These are phyloP conservation scores for Cydia fagiglandana DNA, from an alignment of 1,140 invertebrate species.

Conservation along the genomic window DNA sequence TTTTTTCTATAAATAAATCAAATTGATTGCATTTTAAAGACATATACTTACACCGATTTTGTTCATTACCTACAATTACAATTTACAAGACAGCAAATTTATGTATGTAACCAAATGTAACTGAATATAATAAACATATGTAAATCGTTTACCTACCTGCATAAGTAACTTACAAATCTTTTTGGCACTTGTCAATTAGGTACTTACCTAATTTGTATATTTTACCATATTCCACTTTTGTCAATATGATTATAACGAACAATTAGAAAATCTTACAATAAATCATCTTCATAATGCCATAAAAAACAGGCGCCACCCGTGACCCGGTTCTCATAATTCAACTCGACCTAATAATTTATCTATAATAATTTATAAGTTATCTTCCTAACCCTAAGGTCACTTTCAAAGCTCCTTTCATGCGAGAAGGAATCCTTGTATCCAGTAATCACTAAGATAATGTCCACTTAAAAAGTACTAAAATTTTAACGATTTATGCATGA, in stretches of 20 bases:
- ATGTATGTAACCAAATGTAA: too few species aligned
- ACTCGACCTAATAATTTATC: constrained; percentile 45
- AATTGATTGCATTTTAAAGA: background rate
- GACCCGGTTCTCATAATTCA: constrained; percentile 54
- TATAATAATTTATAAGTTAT: constrained; percentile 50
- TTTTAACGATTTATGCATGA: constrained; percentile 58
- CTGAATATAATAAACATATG: too few species aligned
- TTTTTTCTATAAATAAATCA: background rate
- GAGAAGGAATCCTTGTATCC: constrained; percentile 53
- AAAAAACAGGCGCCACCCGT: constrained; percentile 24
- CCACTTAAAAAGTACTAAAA: constrained; percentile 64
- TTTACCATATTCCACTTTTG: background rate
- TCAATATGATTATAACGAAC: background rate
- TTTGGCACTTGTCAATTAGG: too few species aligned
- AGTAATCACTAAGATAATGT: constrained; percentile 60
- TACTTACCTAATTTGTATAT: too few species aligned
- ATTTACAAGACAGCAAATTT: background rate
- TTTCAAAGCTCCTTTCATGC: constrained; percentile 50
- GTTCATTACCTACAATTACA: background rate
- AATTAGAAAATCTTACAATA: background rate
- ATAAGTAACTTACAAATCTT: too few species aligned
- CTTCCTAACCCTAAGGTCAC: constrained; percentile 51
- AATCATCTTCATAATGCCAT: constrained; percentile 15
- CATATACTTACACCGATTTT: background rate
- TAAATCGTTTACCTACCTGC: too few species aligned